These are phyloP conservation scores for Matsumurasca onukii DNA, from an alignment of 1,140 invertebrate species.

Conservation along the genomic window DNA sequence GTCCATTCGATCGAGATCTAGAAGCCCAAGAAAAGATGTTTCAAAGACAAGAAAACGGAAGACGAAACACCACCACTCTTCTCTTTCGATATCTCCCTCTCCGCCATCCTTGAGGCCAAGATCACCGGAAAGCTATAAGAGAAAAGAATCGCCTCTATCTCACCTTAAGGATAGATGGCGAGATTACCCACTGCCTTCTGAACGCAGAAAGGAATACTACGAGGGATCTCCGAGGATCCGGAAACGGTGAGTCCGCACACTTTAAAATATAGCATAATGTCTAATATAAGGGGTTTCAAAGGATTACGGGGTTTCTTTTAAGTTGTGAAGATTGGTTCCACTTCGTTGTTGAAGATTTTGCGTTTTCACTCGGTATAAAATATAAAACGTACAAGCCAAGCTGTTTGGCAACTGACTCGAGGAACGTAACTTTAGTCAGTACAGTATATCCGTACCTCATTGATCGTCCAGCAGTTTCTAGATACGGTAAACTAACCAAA, in stretches of 20 bases:
- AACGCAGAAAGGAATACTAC: background rate
- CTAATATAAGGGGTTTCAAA: too few relatives aligned
- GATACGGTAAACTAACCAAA: too few relatives aligned
- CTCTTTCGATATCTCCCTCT: slow-evolving; percentile 5
- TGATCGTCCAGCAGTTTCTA: too few relatives aligned
- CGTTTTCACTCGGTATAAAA: too few relatives aligned
- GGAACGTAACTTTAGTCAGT: too few relatives aligned
- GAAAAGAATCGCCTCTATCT: background rate
- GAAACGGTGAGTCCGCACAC: background rate
- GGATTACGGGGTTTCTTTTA: too few relatives aligned
- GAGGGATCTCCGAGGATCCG: background rate
- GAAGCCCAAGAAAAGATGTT: background rate
- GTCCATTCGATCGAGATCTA: background rate
- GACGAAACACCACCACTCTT: slow-evolving; percentile 10
- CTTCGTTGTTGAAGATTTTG: too few relatives aligned
- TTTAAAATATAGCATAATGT: background rate
- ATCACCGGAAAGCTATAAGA: slow-evolving; percentile 2
- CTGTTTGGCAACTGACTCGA: too few relatives aligned
- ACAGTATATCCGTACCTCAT: too few relatives aligned
- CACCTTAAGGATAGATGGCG: slow-evolving; percentile 11
- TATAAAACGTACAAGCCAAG: too few relatives aligned
- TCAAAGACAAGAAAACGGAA: background rate
- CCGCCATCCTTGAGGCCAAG: background rate
- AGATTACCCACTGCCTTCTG: background rate
- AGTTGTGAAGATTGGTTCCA: too few relatives aligned